Percentiles rank a stretch among this genome's conserved stretches.
These are phyloP conservation scores for Wiebesia pumilae DNA, from an alignment of 1,140 invertebrate genomes.

Conservation along the genomic window DNA sequence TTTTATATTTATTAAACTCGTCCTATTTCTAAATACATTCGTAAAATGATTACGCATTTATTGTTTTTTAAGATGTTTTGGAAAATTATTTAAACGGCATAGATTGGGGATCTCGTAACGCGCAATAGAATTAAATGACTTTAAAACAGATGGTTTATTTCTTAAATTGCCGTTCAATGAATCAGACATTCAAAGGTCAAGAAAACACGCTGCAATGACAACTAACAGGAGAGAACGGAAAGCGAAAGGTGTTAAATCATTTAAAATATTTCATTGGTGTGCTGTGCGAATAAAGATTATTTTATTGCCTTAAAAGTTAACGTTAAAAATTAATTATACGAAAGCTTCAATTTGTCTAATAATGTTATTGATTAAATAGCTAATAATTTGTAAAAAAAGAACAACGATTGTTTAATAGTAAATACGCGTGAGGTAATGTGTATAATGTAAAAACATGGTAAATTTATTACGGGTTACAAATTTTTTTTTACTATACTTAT, in stretches of 20 bases:
- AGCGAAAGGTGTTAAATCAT: not conserved
- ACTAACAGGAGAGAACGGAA: not conserved
- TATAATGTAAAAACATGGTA: no score
- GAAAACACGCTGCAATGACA: conserved; percentile 7
- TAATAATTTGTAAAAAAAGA: no score
- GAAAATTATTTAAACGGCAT: not conserved
- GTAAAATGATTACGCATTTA: no score
- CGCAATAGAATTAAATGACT: not conserved
- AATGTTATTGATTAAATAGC: no score
- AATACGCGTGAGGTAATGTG: no score
- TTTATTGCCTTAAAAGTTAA: not conserved
- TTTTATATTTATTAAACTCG: no score
- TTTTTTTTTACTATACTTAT: no score
- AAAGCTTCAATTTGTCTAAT: not conserved
- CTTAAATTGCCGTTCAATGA: conserved; percentile 12
- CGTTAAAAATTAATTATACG: no score
- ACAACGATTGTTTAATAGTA: no score
- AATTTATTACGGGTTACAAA: no score
- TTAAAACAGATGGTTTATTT: conserved; percentile 25
- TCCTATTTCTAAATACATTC: no score
- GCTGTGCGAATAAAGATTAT: not conserved
- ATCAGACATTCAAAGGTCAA: conserved; percentile 23
- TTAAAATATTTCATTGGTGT: not conserved
- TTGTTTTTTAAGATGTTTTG: not conserved
- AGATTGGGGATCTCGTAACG: not conserved